Percentiles rank a stretch among this genome's conserved stretches.
Evolutionary conservation across 2,888 invertebrate species (phyloP).

Genomic region (Cephus spinipes): DNA sequence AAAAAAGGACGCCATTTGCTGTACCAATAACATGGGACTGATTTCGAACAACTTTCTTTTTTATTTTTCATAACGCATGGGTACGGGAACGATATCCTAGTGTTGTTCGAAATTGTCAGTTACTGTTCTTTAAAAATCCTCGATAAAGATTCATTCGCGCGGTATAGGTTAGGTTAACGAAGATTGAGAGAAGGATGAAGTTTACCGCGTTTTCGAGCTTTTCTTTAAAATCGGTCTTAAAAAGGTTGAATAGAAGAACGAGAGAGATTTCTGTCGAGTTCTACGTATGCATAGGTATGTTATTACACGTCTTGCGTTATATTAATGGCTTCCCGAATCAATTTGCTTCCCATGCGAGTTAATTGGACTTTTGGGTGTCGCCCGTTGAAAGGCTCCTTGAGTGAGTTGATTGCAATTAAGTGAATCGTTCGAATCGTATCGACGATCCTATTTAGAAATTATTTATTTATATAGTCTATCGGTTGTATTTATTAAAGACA

Average conservation of each 20-base stretch:
- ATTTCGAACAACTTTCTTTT: neutral
- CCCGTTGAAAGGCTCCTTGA: neutral
- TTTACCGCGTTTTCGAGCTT: neutral
- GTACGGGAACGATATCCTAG: neutral
- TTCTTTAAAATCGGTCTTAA: neutral
- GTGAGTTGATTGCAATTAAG: neutral
- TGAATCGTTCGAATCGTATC: neutral
- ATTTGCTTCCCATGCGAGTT: conserved; percentile 39
- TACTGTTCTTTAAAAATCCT: neutral
- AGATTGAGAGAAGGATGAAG: neutral
- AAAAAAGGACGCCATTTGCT: neutral
- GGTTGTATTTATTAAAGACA: conserved; percentile 62
- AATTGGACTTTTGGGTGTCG: conserved; percentile 26
- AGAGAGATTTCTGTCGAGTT: neutral
- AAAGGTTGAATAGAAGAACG: neutral
- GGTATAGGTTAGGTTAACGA: neutral
- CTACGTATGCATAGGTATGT: neutral
- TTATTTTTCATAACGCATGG: neutral
- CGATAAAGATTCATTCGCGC: neutral
- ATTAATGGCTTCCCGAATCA: conserved; percentile 23
- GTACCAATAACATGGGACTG: neutral
- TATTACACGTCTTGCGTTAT: neutral
- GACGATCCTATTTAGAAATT: conserved; percentile 48
- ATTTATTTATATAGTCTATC: conserved; percentile 65
- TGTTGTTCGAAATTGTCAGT: neutral